Evolutionary conservation across 1,140 invertebrate species (phyloP).

Genomic region (Drosophila bocki): DNA sequence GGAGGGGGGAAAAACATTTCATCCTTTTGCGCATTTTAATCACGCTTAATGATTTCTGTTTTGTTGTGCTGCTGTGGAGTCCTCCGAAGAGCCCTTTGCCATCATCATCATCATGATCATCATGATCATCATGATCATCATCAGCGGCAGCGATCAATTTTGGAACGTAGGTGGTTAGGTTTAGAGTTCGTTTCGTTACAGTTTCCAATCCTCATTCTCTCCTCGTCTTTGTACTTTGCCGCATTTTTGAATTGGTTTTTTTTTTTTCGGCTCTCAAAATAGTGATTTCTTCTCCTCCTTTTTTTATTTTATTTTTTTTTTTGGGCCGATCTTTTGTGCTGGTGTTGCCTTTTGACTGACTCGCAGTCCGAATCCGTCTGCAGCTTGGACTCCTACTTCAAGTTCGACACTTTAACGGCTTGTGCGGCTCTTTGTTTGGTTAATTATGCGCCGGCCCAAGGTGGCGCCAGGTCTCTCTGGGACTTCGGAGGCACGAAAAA

Average conservation of each 20-base stretch:
- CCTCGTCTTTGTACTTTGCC: slow-evolving; percentile 73
- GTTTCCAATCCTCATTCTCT: slow-evolving; percentile 61
- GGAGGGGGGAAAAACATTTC: slow-evolving; percentile 46
- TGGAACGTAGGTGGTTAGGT: slow-evolving; percentile 61
- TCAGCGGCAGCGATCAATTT: slow-evolving; percentile 28
- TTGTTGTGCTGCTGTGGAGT: slow-evolving; percentile 14
- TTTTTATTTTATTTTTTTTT: slow-evolving; percentile 12
- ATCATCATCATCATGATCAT: slow-evolving; percentile 14
- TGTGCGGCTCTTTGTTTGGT: slow-evolving; percentile 75
- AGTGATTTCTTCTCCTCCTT: slow-evolving; percentile 49
- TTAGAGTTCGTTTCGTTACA: slow-evolving; percentile 68
- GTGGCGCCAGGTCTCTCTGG: slow-evolving; percentile 55
- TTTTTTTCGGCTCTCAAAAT: slow-evolving; percentile 64
- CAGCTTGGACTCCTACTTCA: slow-evolving; percentile 41
- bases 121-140: not conserved
- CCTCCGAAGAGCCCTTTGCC: slow-evolving; percentile 19
- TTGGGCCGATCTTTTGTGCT: slow-evolving; percentile 48
- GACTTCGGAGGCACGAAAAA: slow-evolving; percentile 22
- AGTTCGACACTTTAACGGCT: slow-evolving; percentile 77
- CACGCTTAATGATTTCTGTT: slow-evolving; percentile 68
- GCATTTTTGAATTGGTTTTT: slow-evolving; percentile 75
- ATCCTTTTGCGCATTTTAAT: slow-evolving; percentile 70
- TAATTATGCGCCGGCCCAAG: slow-evolving; percentile 73
- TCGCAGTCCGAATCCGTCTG: slow-evolving; percentile 2
- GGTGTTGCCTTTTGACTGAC: slow-evolving; percentile 16